A percentile compares a stretch with the other conserved stretches of the same genome.
Evolutionary conservation across 1,140 invertebrate species (phyloP).

Genomic region (Gryon sp.): DNA sequence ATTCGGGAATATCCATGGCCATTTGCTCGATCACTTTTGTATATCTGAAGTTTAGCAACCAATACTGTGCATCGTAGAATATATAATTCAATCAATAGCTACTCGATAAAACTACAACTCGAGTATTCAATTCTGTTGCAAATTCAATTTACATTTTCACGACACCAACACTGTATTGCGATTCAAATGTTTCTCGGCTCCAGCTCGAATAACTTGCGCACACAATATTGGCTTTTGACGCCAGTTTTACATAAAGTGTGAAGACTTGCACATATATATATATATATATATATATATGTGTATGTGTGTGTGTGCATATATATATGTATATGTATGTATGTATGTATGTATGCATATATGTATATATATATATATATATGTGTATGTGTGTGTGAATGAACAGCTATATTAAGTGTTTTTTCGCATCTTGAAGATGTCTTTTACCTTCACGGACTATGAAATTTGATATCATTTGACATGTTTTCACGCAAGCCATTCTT

Average conservation of each 20-base stretch:
- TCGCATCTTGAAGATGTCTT: conserved; percentile 10
- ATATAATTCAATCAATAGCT: conserved; percentile 57
- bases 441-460: conserved; percentile 37
- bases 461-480: conserved; percentile 50
- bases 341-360: not conserved
- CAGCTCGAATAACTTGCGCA: conserved; percentile 50
- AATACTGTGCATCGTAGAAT: conserved; percentile 39
- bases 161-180: conserved; percentile 48
- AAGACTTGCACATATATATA: conserved; percentile 25
- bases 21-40: conserved; percentile 40
- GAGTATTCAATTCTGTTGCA: conserved; percentile 54
- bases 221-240: conserved; percentile 58
- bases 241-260: conserved; percentile 54
- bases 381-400: not conserved
- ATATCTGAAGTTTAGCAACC: conserved; percentile 47
- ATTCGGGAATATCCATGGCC: too few species aligned
- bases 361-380: not conserved
- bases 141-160: conserved; percentile 62
- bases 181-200: conserved; percentile 54
- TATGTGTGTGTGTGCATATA: conserved; percentile 3
- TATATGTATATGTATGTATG: not conserved
- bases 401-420: conserved; percentile 5
- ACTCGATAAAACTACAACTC: conserved; percentile 59
- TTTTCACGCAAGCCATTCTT: conserved; percentile 35
- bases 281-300: not conserved